Evolutionary conservation across 1,140 invertebrate species (phyloP), one percentile per base, ranked within the genome.

Genomic region (Bombus consobrinus): DNA sequence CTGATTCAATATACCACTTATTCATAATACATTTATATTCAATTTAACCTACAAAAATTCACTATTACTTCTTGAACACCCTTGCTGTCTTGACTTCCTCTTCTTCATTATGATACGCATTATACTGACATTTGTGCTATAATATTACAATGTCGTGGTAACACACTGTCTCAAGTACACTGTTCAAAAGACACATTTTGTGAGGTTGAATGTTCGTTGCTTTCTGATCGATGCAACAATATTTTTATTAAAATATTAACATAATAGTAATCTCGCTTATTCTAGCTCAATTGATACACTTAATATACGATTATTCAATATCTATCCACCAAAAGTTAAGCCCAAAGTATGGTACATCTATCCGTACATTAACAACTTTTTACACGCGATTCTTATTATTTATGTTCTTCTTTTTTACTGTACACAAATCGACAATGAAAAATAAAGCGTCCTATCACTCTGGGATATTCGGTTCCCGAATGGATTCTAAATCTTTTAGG

Each of bases 401-500:
- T 71, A 85, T 71, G 83, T 34, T 87, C 91, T 81, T 88, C 88
- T 93, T 91, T 88, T 88, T 93, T 93, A 94, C 94, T 95, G 94
- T 95, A 95, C 94, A 95, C 86, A 91, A 93, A 92, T 91, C 83
- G 88, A 93, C 87, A 92, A 89, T 90, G 86, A 92, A 90, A 81
- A 93, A 80, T 87, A 92, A 93, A 94, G 91, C 92, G 85, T 93
- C 86, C 93, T 96, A 96, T 96, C 96, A 96, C 95, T 96, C 96
- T 89, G 96, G 95, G 88, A 96, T 94, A 87, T 96, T 96, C 57
- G 94, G 94, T 89, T 96, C 96, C 87, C 96, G 95, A 80, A 95
- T 93, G 85, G 95, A 96, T 87, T 96, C 95, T 59, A 96, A 94
- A 88, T 97, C 96, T 93, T 97, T 98, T 91, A 98, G 98, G 78